Conservation (phyloP, 2,797 vertebrate genomes). For the Gadopsis bispinosus region DNA sequence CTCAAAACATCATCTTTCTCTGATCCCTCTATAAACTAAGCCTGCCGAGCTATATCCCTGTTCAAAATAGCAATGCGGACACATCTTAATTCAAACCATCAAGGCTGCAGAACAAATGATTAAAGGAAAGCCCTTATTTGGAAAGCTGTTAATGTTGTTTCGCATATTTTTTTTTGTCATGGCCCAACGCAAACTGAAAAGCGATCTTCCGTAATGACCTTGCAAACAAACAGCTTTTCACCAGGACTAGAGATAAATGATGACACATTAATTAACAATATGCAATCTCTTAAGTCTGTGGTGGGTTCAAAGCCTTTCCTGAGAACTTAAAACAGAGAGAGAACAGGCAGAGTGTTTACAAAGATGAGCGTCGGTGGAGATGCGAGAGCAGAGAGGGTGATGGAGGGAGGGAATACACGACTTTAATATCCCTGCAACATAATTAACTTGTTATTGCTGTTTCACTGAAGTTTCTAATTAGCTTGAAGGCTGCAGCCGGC, state of each 20-base stretch:
- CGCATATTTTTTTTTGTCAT: neutral
- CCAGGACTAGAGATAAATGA: slow-evolving; percentile 37
- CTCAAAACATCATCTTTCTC: neutral
- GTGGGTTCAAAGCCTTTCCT: slow-evolving; percentile 42
- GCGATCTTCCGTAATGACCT: slow-evolving; percentile 36
- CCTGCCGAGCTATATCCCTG: neutral
- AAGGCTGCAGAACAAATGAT: neutral
- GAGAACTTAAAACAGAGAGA: slow-evolving; percentile 18
- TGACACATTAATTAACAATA: slow-evolving; percentile 49
- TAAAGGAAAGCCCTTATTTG: slow-evolving; percentile 21
- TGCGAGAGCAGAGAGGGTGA: slow-evolving; percentile 52
- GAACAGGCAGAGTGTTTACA: slow-evolving; percentile 49
- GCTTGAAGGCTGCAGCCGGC: slow-evolving; percentile 70
- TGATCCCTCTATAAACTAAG: neutral
- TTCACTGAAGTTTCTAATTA: slow-evolving; percentile 81
- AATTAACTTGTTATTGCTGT: slow-evolving; percentile 82
- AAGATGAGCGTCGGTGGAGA: slow-evolving; percentile 31
- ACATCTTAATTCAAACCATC: neutral
- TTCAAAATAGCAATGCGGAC: neutral
- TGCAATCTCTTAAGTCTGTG: slow-evolving; percentile 34
- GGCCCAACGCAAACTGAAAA: slow-evolving; percentile 23
- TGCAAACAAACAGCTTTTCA: slow-evolving; percentile 52
- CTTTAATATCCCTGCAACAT: slow-evolving; percentile 77
- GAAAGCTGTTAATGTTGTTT: neutral
- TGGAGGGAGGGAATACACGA: slow-evolving; percentile 57